These are phyloP conservation scores for Boleophthalmus pectinirostris DNA, from an alignment of 2,113 vertebrate genomes.

Conservation along the genomic window DNA sequence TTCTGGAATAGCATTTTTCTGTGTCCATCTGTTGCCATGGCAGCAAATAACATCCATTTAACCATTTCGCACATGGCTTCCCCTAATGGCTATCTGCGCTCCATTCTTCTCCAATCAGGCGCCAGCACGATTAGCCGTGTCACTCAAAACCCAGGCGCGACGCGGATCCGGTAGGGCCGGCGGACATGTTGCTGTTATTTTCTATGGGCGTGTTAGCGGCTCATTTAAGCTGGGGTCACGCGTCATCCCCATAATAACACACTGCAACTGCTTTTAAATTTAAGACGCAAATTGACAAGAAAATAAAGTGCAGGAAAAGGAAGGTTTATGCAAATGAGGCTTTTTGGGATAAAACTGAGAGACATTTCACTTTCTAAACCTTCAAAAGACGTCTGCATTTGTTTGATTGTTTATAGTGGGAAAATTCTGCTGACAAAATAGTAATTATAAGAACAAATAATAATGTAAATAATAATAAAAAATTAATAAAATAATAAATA, in stretches of 20 bases:
- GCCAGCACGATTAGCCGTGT: constrained; percentile 64
- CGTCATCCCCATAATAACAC: constrained; percentile 45
- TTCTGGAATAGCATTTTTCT: constrained; percentile 11
- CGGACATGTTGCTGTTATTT: constrained; percentile 55
- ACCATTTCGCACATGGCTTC: constrained; percentile 67
- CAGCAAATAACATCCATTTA: constrained; percentile 77
- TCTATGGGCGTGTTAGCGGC: constrained; percentile 47
- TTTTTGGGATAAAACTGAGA: constrained; percentile 8
- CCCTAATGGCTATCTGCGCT: constrained; percentile 65
- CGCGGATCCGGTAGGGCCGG: constrained; percentile 19
- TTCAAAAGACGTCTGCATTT: too few species aligned
- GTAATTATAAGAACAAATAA: too few species aligned
- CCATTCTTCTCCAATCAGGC: constrained; percentile 72
- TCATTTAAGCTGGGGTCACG: constrained; percentile 34
- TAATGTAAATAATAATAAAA: too few species aligned
- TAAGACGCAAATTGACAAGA: constrained; percentile 41
- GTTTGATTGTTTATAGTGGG: too few species aligned
- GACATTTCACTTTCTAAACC: constrained; percentile 1
- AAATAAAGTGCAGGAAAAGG: constrained; percentile 38
- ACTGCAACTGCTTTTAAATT: constrained; percentile 16
- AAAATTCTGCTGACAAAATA: neutral
- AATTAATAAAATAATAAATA: too few species aligned
- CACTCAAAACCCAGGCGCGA: constrained; percentile 64
- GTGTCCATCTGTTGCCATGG: constrained; percentile 75
- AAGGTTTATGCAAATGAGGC: constrained; percentile 25